phyloP scores from a whole-genome alignment of 2,888 invertebrate species.

The Meloe dianella region DNA sequence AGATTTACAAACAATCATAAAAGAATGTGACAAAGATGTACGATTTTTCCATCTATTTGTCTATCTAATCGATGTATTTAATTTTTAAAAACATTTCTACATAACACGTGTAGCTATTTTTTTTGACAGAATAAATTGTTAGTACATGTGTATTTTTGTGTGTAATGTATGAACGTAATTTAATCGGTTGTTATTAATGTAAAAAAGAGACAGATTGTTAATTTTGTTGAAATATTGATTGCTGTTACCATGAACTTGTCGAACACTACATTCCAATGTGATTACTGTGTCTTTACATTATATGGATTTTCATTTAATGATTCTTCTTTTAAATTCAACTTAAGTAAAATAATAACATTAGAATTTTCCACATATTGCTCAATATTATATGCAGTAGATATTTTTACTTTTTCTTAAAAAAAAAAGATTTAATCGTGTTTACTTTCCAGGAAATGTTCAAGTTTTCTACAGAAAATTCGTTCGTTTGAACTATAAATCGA shows the following conservation, averaged over 20 bases:
- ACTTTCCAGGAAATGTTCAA: constrained; percentile 19
- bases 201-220: too few species aligned
- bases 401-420: too few species aligned
- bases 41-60: too few species aligned
- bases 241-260: constrained; percentile 30
- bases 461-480: constrained; percentile 16
- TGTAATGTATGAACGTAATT: too few species aligned
- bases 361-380: not conserved
- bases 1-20: too few species aligned
- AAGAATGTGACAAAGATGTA: too few species aligned
- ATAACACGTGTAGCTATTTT: too few species aligned
- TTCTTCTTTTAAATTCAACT: not conserved
- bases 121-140: too few species aligned
- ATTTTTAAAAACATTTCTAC: too few species aligned
- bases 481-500: constrained; percentile 18
- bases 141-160: too few species aligned
- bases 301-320: not conserved
- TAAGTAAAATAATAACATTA: constrained; percentile 1
- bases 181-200: too few species aligned
- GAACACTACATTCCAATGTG: constrained; percentile 2
- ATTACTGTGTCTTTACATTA: not conserved
- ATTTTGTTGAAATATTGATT: constrained; percentile 27
- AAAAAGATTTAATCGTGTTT: not conserved
- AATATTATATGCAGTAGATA: not conserved
- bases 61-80: too few species aligned